A percentile compares a stretch with the other conserved stretches of the same genome.
phyloP scores from a whole-genome alignment of 2,888 invertebrate genomes.

The Hirtodrosophila confusa region DNA sequence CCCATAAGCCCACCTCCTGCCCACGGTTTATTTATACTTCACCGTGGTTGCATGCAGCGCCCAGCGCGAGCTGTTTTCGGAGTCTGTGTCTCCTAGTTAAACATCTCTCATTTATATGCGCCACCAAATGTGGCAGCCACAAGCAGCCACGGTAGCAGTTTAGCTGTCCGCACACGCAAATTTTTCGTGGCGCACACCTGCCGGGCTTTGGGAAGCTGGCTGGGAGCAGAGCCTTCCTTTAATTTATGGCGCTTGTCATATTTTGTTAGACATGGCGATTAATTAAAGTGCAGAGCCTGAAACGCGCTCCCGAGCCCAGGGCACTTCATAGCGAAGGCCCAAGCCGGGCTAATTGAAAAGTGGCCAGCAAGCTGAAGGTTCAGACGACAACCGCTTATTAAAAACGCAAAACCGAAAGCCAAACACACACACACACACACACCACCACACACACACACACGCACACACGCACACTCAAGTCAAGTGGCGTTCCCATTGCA shows the following conservation, averaged over 20 bases:
- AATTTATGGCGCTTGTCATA: slow-evolving; percentile 80
- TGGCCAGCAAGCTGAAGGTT: slow-evolving; percentile 55
- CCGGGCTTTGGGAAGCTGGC: slow-evolving; percentile 23
- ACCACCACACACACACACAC: slow-evolving; percentile 13
- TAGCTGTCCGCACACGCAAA: slow-evolving; percentile 79
- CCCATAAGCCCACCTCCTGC: slow-evolving; percentile 17
- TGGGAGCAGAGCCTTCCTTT: slow-evolving; percentile 46
- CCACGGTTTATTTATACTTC: slow-evolving; percentile 28
- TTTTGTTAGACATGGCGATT: slow-evolving; percentile 79
- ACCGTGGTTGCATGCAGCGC: slow-evolving; percentile 45
- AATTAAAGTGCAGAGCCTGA: slow-evolving; percentile 70
- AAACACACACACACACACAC: slow-evolving; percentile 15
- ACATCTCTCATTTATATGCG: slow-evolving; percentile 79
- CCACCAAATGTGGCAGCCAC: slow-evolving; percentile 46
- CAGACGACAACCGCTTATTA: slow-evolving; percentile 74
- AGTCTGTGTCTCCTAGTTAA: slow-evolving; percentile 73
- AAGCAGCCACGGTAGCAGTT: slow-evolving; percentile 66
- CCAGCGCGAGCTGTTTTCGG: slow-evolving; percentile 21
- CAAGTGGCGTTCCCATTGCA: slow-evolving; percentile 68
- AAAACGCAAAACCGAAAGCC: slow-evolving; percentile 52
- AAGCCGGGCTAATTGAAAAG: slow-evolving; percentile 71
- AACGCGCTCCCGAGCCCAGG: slow-evolving; percentile 24
- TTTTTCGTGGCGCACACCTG: slow-evolving; percentile 61
- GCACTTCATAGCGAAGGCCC: slow-evolving; percentile 24
- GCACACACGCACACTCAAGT: slow-evolving; percentile 36